Evolutionary conservation across 2,888 invertebrate species (phyloP).

Genomic region (Drosophila pseudotalamancana): DNA sequence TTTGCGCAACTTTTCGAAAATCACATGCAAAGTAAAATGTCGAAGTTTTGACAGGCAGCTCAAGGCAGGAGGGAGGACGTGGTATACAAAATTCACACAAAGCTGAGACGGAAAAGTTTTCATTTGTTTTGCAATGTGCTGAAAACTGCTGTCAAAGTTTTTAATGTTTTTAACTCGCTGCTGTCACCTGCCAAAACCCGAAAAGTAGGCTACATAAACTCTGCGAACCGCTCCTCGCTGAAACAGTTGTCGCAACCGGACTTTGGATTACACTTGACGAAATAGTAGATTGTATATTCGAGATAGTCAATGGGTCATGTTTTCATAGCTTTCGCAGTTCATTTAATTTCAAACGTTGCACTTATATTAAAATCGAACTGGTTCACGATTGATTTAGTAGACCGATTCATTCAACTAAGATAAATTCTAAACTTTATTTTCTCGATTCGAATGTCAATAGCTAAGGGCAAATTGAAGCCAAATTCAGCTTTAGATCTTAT

Average conservation of each 20-base stretch:
- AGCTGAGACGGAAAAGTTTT: conserved; percentile 49
- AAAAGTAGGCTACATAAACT: conserved; percentile 52
- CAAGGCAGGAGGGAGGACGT: conserved; percentile 4
- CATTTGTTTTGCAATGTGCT: conserved; percentile 70
- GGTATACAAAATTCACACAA: conserved; percentile 41
- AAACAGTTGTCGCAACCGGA: conserved; percentile 12
- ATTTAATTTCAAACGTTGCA: too few species aligned
- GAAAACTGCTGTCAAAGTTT: conserved; percentile 78
- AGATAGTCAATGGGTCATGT: too few species aligned
- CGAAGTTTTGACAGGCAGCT: conserved; percentile 64
- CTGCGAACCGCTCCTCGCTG: conserved; percentile 18
- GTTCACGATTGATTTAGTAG: too few species aligned
- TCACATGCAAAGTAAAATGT: conserved; percentile 79
- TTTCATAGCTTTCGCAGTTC: neutral
- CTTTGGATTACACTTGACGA: conserved; percentile 8
- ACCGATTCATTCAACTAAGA: too few species aligned
- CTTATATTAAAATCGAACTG: too few species aligned
- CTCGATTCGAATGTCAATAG: too few species aligned
- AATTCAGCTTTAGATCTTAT: neutral
- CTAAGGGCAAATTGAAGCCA: too few species aligned
- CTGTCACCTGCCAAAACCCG: conserved; percentile 69
- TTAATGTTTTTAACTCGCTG: conserved; percentile 75
- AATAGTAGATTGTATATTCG: neutral
- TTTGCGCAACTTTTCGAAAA: conserved; percentile 54
- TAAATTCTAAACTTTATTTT: too few species aligned